These are phyloP conservation scores for Anas georgica DNA, from an alignment of 2,797 vertebrate species.

Conservation along the genomic window DNA sequence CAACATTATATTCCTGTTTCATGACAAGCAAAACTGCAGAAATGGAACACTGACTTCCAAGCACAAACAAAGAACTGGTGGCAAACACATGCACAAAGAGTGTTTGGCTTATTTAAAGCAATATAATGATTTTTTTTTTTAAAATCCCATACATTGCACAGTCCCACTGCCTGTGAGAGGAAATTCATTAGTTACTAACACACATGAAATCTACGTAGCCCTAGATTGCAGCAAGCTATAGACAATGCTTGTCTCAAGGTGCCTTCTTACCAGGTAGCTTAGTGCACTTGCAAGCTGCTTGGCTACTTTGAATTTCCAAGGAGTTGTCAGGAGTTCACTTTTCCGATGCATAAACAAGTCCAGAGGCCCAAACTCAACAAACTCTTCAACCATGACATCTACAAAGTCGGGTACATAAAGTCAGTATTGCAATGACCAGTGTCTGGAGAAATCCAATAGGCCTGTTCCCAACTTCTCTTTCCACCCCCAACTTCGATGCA, in stretches of 20 bases:
- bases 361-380: conserved; percentile 90
- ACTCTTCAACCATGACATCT: conserved; percentile 99
- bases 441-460: rapidly evolving
- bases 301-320: conserved; percentile 98
- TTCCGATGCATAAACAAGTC: conserved; percentile 93
- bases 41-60: background rate
- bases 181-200: background rate
- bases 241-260: background rate
- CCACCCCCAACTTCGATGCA: background rate
- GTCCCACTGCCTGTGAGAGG: background rate
- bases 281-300: conserved; percentile 95
- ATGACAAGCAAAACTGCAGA: background rate
- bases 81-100: background rate
- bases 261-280: conserved; percentile 91
- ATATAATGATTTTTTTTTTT: too few species aligned
- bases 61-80: background rate
- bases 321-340: conserved; percentile 85
- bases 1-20: background rate
- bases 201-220: rapidly evolving
- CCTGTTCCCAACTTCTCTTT: background rate
- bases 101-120: background rate
- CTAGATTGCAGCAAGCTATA: background rate
- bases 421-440: background rate
- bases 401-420: background rate
- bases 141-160: background rate